phyloP scores from a whole-genome alignment of 2,113 vertebrate genomes.

The Rhinogobius similis region DNA sequence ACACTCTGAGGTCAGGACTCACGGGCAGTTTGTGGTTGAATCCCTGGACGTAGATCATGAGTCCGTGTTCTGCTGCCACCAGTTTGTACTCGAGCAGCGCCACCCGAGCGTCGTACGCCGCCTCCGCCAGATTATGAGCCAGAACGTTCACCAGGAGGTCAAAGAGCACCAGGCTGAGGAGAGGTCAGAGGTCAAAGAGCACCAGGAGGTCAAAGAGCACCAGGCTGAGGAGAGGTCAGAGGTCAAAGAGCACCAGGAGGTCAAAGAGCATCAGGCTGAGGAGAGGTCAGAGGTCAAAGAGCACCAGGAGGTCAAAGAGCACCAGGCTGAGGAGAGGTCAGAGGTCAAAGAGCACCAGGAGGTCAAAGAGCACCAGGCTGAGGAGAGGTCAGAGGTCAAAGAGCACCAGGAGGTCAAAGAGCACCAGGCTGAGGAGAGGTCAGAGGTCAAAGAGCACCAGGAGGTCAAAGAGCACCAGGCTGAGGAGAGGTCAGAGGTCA shows the following conservation, averaged over 20 bases:
- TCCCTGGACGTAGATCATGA: slow-evolving; percentile 88
- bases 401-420: too few species aligned
- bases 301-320: too few species aligned
- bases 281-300: too few species aligned
- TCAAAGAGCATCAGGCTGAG: too few species aligned
- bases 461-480: too few species aligned
- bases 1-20: too few species aligned
- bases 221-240: slow-evolving; percentile 75
- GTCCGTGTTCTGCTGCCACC: slow-evolving; percentile 88
- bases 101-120: slow-evolving; percentile 91
- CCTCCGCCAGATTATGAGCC: slow-evolving; percentile 91
- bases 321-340: not conserved
- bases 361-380: not conserved
- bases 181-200: not conserved
- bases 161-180: slow-evolving; percentile 87
- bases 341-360: slow-evolving; percentile 76
- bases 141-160: slow-evolving; percentile 93
- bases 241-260: too few species aligned
- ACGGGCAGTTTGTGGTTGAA: slow-evolving; percentile 97
- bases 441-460: too few species aligned
- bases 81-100: slow-evolving; percentile 93
- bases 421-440: too few species aligned
- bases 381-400: too few species aligned
- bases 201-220: slow-evolving; percentile 86
- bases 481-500: not conserved